These are phyloP conservation scores for Liopterus haemorrhoidalis DNA, from an alignment of 2,888 invertebrate species.

Conservation along the genomic window DNA sequence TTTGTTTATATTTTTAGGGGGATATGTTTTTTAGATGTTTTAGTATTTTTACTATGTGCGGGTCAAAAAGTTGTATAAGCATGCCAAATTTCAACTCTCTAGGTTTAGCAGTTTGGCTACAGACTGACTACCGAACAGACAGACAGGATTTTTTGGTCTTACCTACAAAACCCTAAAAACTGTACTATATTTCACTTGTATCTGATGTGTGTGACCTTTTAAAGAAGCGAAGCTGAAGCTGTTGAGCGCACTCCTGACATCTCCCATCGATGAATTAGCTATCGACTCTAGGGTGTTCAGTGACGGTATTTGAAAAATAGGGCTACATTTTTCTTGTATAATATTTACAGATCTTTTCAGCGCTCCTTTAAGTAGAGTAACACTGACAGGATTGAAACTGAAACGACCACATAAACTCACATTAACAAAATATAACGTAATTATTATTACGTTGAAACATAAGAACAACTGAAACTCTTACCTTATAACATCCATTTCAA, in stretches of 20 bases:
- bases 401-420: constrained; percentile 20
- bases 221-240: constrained; percentile 76
- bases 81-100: too few relatives aligned
- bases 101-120: too few relatives aligned
- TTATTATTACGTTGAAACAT: constrained; percentile 7
- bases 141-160: neutral
- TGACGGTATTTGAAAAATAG: constrained; percentile 52
- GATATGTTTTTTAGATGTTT: too few relatives aligned
- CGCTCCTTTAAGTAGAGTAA: constrained; percentile 40
- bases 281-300: constrained; percentile 61
- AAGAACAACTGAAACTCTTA: constrained; percentile 41
- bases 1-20: too few relatives aligned
- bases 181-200: too few relatives aligned
- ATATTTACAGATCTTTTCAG: constrained; percentile 58
- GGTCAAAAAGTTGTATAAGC: too few relatives aligned
- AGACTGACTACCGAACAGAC: neutral
- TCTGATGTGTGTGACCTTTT: constrained; percentile 52
- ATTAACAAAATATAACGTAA: constrained; percentile 8
- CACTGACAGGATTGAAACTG: constrained; percentile 65
- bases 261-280: constrained; percentile 66
- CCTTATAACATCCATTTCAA: constrained; percentile 62
- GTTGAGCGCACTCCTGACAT: constrained; percentile 75
- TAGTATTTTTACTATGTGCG: too few relatives aligned
- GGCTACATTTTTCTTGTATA: constrained; percentile 50
- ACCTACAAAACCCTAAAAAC: too few relatives aligned